Evolutionary conservation across 2,113 vertebrate species (phyloP).

Genomic region (Paradisaea rubra): DNA sequence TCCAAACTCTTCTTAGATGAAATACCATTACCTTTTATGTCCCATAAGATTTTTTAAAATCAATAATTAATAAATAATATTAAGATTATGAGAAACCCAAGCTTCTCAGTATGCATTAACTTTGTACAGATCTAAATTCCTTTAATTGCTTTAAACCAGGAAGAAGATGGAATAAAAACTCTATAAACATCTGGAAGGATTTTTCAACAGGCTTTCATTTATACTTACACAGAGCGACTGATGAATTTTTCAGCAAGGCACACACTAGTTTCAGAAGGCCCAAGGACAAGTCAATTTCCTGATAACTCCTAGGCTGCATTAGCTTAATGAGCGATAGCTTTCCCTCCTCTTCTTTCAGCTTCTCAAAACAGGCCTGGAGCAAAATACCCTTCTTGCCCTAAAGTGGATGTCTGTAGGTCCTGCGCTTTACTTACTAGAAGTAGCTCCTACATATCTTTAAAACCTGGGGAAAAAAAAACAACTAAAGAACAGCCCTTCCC

Average conservation of each 20-base stretch:
- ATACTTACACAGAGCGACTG: not conserved
- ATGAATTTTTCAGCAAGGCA: conserved; percentile 1
- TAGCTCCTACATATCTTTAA: not conserved
- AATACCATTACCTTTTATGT: not conserved
- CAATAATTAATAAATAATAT: conserved; percentile 15
- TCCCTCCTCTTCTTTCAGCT: not conserved
- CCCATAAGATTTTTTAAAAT: not conserved
- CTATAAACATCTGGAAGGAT: not conserved
- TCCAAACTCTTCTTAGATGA: not conserved
- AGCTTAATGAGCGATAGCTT: not conserved
- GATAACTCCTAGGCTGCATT: not conserved
- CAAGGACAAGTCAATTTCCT: not conserved
- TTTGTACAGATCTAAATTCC: not conserved
- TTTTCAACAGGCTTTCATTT: not conserved
- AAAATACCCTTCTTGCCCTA: not conserved
- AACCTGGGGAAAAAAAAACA: not conserved
- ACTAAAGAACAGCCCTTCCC: rapidly evolving
- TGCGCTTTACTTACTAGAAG: not conserved
- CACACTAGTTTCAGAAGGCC: not conserved
- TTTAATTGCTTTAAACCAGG: conserved; percentile 5
- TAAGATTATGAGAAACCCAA: not conserved
- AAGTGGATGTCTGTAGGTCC: not conserved
- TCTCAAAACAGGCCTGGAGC: not conserved
- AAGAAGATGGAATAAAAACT: not conserved
- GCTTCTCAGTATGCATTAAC: not conserved